Conservation (phyloP, 2,888 invertebrate species). For the Neuroscelio doddi region DNA sequence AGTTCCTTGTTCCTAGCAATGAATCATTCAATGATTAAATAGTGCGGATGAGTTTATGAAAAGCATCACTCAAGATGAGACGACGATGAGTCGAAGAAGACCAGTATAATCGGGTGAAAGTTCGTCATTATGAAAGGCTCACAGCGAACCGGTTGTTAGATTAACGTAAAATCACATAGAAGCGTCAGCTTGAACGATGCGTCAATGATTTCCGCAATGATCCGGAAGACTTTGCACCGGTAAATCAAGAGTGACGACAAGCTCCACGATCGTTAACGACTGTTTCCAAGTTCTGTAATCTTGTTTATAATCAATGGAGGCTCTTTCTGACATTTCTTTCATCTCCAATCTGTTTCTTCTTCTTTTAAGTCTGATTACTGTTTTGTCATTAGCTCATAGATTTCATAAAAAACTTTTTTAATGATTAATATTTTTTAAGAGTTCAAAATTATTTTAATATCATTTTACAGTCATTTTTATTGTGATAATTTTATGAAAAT, state of each 20-base stretch:
- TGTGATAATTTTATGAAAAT: no score
- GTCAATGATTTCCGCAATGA: slow-evolving; percentile 46
- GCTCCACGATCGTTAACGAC: slow-evolving; percentile 37
- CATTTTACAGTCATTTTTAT: no score
- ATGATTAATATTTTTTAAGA: no score
- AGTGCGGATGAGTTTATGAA: slow-evolving; percentile 36
- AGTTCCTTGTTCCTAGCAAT: neutral
- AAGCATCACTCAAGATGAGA: slow-evolving; percentile 27
- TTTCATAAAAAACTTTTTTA: no score
- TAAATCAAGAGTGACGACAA: slow-evolving; percentile 46
- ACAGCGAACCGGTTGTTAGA: slow-evolving; percentile 53
- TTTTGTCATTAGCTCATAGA: no score
- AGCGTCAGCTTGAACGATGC: slow-evolving; percentile 36
- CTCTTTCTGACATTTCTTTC: neutral
- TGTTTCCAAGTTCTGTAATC: slow-evolving; percentile 27
- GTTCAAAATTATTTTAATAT: no score
- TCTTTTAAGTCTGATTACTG: no score
- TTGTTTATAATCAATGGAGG: slow-evolving; percentile 28
- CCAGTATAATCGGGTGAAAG: slow-evolving; percentile 54
- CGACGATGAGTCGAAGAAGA: slow-evolving; percentile 23
- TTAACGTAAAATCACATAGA: slow-evolving; percentile 56
- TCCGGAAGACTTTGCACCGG: slow-evolving; percentile 45
- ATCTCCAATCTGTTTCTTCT: neutral
- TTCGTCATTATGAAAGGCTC: slow-evolving; percentile 57
- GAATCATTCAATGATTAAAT: slow-evolving; percentile 27